Base-by-base conservation (phyloP, 2,113 vertebrate species). In the Garra rufa region DNA sequence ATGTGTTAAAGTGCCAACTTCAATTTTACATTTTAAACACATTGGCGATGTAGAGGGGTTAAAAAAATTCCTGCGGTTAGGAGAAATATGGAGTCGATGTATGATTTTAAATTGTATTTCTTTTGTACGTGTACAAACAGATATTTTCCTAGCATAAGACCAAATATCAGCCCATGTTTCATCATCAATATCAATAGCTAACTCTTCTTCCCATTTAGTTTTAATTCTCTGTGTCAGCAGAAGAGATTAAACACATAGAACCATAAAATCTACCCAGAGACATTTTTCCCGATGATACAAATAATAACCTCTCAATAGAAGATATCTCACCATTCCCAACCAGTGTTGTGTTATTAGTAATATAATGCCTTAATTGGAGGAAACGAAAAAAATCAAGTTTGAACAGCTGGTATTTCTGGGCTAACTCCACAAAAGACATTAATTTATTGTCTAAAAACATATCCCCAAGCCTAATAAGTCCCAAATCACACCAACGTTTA, bases 61-160 rank as follows among this genome's bases (percentile, higher is more conserved):
- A 44, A 10, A 50, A 15, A 48, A 50, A 50, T 50, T 3, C 46
- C 46, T 50, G 55, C 21, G 55, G 21, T 59, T 61, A 61, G 7
- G 57, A 19, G 57, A 61, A 61, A 61, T 61, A 61, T 61, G n/a
- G 9, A 24, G 57, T 61, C 57, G 24, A 26, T 61, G 9, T 24
- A 61, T 24, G 57, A 61, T 61, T 24, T 61, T 61, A 26, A 61
- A 61, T 26, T 61, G 57, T 61, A 61, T 61, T 61, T 61, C 55
- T 61, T n/a, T 52, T 52, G 48, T 52, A 17, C 1, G 15, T 52
- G 15, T 14, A 52, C 48, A 50, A 50, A 50, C 48, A n/a, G 55
- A 59, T 59, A 59, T 59, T 59, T 59, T 59, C n/a, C 24, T 24
- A 59, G 55, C 21, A n/a, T 59, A 9, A 59, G 55, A 59, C 19